Base-by-base conservation (phyloP, 2,113 vertebrate genomes). In the Ophiodon elongatus region DNA sequence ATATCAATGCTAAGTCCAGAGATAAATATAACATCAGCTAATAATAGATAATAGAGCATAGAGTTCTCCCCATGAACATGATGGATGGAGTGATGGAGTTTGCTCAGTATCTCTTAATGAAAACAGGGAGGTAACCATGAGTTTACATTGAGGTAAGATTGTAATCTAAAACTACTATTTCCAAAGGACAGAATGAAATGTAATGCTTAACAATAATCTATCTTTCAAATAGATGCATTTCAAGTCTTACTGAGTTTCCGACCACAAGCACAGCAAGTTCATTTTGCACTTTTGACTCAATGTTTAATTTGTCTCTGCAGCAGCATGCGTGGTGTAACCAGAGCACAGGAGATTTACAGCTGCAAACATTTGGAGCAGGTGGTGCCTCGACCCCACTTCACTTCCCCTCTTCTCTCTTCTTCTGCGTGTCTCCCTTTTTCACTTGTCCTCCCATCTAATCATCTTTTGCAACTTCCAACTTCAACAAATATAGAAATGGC, bases 311-410 rank as follows among this genome's bases (percentile, higher is more conserved):
- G 31, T 79, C 73, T 79, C 69, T 21, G 72, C 39, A n/a, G 72
- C 79, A 66, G 78, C 75, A 27, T 41, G 78, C 83, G n/a, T 1
- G 17, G 78, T 85, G 82, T 79, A 83, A 83, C 75, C 41, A 27
- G 67, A 80, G 72, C 82, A 27, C 66, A 45, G 35, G 73, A 89
- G 92, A 94, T 93, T 94, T 94, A 94, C 82, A 50, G 85, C 86
- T 41, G 82, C 89, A 91, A 88, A 93, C 92, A 93, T 86, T 91
- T 66, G 87, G 91, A 96, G 95, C 96, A 97, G 96, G 96, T 97
- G 96, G 90, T 89, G 86, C 76, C 67, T 77, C 66, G 65, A 90
- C 72, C 85, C 73, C 79, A 65, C 59, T 81, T 73, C 89, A 1
- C 91, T 86, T 85, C 77, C 81, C 66, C 74, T 79, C 74, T 45